Conservation (phyloP, 2,888 invertebrate genomes). For the Microctonus aethiopoides region DNA sequence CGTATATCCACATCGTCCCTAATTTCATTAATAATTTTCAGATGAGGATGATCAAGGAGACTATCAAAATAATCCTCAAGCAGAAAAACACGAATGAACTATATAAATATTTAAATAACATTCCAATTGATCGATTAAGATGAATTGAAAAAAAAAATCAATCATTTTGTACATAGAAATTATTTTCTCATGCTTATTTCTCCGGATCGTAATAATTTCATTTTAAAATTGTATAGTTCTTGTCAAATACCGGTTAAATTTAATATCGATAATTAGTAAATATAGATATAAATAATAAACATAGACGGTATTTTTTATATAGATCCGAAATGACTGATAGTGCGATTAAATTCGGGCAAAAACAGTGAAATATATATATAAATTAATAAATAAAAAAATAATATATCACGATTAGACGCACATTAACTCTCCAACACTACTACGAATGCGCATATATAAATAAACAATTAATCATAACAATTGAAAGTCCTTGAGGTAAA, state of each 20-base stretch:
- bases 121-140: background rate
- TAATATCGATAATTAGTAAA: background rate
- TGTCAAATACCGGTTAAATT: background rate
- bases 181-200: background rate
- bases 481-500: constrained; percentile 1
- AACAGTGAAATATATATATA: background rate
- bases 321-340: constrained; percentile 20
- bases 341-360: background rate
- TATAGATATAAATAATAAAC: constrained; percentile 6
- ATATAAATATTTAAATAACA: constrained; percentile 2
- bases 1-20: constrained; percentile 9
- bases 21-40: constrained; percentile 37
- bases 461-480: background rate
- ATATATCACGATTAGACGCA: background rate
- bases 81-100: constrained; percentile 41
- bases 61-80: constrained; percentile 40
- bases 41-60: constrained; percentile 57
- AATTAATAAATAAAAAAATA: background rate
- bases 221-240: constrained; percentile 6
- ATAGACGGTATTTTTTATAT: constrained; percentile 27
- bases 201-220: background rate
- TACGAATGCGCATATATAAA: background rate
- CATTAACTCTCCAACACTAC: background rate
- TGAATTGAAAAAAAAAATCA: background rate
- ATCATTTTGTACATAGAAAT: background rate